Evolutionary conservation across 2,888 invertebrate species (phyloP).

Genomic region (Lasioglossum marginatum): DNA sequence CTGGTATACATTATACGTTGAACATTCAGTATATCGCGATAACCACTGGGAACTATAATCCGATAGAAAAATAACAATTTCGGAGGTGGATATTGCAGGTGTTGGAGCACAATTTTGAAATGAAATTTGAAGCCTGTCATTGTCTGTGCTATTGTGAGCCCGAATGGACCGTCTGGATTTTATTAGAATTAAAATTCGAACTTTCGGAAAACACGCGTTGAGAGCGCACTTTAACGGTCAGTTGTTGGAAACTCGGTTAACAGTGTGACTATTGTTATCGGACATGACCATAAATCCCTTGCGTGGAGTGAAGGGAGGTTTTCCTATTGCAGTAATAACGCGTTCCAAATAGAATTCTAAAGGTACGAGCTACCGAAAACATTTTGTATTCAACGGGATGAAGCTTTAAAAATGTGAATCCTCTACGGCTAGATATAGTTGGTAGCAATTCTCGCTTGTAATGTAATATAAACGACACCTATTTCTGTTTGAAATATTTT

Average conservation of each 20-base stretch:
- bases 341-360: constrained; percentile 17
- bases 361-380: background rate
- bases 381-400: background rate
- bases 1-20: background rate
- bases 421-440: background rate
- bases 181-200: constrained; percentile 41
- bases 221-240: constrained; percentile 13
- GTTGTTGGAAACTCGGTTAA: constrained; percentile 40
- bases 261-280: constrained; percentile 30
- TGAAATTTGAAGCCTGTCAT: constrained; percentile 6
- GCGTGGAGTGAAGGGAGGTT: too few species aligned
- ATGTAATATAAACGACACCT: background rate
- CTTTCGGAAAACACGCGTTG: constrained; percentile 18
- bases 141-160: background rate
- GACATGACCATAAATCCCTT: constrained; percentile 2
- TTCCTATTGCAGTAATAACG: constrained; percentile 13
- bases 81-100: background rate
- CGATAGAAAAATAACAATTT: background rate
- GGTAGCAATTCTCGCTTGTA: background rate
- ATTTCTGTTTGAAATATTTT: too few species aligned
- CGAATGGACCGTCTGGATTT: constrained; percentile 20
- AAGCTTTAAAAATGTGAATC: background rate
- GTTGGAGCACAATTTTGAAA: constrained; percentile 23
- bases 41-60: background rate
- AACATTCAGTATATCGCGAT: too few species aligned